Evolutionary conservation across 2,888 invertebrate genomes (phyloP).

Genomic region (Hermaeophaga mercurialis): DNA sequence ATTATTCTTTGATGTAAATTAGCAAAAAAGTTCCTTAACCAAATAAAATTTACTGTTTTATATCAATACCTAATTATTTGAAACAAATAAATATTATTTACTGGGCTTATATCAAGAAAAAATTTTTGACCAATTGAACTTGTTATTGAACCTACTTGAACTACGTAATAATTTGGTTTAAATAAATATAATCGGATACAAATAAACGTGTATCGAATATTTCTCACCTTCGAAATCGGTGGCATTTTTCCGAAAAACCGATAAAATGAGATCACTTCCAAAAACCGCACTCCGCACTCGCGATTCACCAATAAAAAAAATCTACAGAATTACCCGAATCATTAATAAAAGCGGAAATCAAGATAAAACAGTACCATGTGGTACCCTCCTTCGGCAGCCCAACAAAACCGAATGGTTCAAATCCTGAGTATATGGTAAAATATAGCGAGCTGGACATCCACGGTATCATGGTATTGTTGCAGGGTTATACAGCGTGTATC

Average conservation of each 20-base stretch:
- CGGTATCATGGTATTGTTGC: constrained; percentile 44
- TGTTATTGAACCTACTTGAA: no score
- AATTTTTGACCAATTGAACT: no score
- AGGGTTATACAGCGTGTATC: constrained; percentile 48
- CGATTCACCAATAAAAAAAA: neutral
- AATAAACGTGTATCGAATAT: no score
- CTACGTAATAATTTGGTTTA: no score
- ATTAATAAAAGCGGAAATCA: neutral
- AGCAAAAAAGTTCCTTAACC: no score
- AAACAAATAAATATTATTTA: no score
- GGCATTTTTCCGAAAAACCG: neutral
- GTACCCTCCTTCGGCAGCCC: constrained; percentile 12
- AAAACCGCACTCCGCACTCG: neutral
- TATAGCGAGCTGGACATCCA: constrained; percentile 39
- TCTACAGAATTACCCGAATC: no score
- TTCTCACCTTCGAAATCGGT: constrained; percentile 2
- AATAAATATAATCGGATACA: no score
- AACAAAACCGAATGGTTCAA: constrained; percentile 30
- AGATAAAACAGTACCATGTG: neutral
- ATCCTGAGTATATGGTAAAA: constrained; percentile 28
- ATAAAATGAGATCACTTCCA: neutral
- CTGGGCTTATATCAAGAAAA: no score
- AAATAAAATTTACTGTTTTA: no score
- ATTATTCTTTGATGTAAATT: no score
- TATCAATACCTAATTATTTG: no score